Conservation (phyloP, 2,888 invertebrate genomes). For the Margaritifera margaritifera region DNA sequence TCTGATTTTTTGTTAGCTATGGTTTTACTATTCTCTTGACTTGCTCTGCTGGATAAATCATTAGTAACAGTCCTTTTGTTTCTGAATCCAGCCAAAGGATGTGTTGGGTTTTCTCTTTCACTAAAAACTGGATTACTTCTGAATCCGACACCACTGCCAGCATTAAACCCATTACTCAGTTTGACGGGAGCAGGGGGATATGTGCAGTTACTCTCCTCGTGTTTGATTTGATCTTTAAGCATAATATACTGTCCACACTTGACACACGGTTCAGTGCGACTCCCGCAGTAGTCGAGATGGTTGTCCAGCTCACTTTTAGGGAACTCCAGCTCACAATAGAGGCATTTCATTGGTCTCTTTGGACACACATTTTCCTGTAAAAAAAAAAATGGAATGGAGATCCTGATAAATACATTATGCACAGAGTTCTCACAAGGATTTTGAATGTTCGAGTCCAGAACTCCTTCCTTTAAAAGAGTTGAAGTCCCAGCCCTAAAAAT, state of each 20-base stretch:
- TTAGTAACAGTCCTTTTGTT: not conserved
- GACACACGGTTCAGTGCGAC: constrained; percentile 81
- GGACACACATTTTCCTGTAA: constrained; percentile 76
- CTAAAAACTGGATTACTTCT: constrained; percentile 23
- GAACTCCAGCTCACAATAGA: constrained; percentile 81
- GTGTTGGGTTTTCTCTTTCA: constrained; percentile 9
- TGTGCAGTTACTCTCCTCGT: constrained; percentile 74
- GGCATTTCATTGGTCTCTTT: constrained; percentile 78
- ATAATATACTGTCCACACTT: constrained; percentile 82
- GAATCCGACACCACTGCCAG: constrained; percentile 6
- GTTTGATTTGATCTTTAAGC: constrained; percentile 81
- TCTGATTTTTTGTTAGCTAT: constrained; percentile 40
- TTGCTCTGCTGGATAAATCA: not conserved
- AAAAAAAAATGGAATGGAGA: constrained; percentile 8
- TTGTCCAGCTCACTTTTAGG: constrained; percentile 78
- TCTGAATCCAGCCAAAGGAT: constrained; percentile 14
- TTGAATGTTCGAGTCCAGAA: too few species aligned
- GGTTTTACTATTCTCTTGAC: constrained; percentile 11
- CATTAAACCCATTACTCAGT: constrained; percentile 15
- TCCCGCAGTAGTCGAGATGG: constrained; percentile 83
- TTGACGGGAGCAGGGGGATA: constrained; percentile 41
- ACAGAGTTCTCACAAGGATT: too few species aligned
- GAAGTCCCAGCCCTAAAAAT: too few species aligned
- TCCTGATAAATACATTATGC: too few species aligned
- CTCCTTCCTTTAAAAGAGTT: too few species aligned